Conservation (phyloP, 2,113 vertebrate species). For the Actinemys pallida region DNA sequence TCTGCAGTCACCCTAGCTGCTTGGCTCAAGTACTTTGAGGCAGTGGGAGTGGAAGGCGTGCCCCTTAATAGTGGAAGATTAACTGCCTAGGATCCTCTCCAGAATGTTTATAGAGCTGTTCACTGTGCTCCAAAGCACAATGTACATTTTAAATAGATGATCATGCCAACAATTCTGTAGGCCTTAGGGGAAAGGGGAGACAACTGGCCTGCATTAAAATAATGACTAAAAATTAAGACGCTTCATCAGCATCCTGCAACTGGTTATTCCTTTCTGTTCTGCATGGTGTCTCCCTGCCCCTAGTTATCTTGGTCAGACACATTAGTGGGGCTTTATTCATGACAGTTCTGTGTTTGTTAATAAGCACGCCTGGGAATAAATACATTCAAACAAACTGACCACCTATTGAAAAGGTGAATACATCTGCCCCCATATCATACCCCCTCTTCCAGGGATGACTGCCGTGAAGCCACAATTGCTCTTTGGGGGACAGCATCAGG, state of each 20-base stretch:
- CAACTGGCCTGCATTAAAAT: conserved; percentile 50
- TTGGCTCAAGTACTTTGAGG: not conserved
- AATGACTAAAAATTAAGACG: conserved; percentile 60
- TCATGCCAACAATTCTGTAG: conserved; percentile 13
- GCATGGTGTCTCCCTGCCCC: conserved; percentile 41
- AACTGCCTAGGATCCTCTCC: not conserved
- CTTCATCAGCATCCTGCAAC: conserved; percentile 70
- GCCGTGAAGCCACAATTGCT: not conserved
- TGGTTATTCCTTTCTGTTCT: conserved; percentile 65
- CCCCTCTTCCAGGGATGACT: not conserved
- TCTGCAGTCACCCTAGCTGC: not conserved
- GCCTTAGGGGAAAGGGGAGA: not conserved
- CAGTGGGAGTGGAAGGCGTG: not conserved
- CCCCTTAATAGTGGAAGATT: not conserved
- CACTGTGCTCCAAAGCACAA: conserved; percentile 8
- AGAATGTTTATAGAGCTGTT: not conserved
- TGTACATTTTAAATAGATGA: not conserved
- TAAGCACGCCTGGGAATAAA: conserved; percentile 34
- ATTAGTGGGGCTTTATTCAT: conserved; percentile 44
- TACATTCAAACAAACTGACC: not conserved
- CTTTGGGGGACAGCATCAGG: not conserved
- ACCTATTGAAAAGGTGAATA: not conserved
- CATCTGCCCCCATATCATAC: not conserved
- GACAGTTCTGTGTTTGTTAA: conserved; percentile 60
- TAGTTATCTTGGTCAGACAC: conserved; percentile 58